Evolutionary conservation across 2,797 vertebrate genomes (phyloP), one percentile per base, ranked within the genome.

Genomic region (Botia kubotai): DNA sequence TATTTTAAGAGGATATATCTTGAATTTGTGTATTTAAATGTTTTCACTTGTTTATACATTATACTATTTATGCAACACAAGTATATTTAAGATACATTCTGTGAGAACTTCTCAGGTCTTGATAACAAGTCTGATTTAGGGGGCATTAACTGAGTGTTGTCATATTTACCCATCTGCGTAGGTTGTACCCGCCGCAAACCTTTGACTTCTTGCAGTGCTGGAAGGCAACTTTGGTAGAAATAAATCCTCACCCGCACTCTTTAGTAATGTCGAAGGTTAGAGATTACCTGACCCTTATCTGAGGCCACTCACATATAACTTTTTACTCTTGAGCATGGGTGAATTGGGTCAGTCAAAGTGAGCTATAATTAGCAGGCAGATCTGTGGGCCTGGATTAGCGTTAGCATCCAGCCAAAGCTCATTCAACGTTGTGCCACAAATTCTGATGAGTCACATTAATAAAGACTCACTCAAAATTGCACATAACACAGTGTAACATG

Each of bases 341-440:
- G 89, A 92, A 91, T 89, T 91, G 85, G 85, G 90, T 84, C 88
- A 90, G 88, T 83, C 83, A 86, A 82, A 80, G 65, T 75, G 71
- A 36, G 81, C 87, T 93, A 90, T 90, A 90, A 88, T 92, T 90
- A 91, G 86, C 82, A 85, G 55, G 58, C 66, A 76, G 67, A 82
- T 75, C 79, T 85, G 82, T 87, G 82, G 82, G 85, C 87, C 89
- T 89, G 90, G 86, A 80, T 86, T 87, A 85, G 86, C 87, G 89
- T 90, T 90, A 90, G 87, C 91, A 88, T 89, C 19, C 55, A 17
- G 65, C 53, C 72, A 79, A 80, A 70, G 78, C 55, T 77, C 46
- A 81, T 62, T 79, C 52, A 77, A 55, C 29, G 29, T n/a, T 33
- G 33, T 60, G 33, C 14, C 17, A 43, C 36, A 52, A 23, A 71